Base-by-base conservation (phyloP, 2,113 vertebrate species). In the Mugil cephalus region DNA sequence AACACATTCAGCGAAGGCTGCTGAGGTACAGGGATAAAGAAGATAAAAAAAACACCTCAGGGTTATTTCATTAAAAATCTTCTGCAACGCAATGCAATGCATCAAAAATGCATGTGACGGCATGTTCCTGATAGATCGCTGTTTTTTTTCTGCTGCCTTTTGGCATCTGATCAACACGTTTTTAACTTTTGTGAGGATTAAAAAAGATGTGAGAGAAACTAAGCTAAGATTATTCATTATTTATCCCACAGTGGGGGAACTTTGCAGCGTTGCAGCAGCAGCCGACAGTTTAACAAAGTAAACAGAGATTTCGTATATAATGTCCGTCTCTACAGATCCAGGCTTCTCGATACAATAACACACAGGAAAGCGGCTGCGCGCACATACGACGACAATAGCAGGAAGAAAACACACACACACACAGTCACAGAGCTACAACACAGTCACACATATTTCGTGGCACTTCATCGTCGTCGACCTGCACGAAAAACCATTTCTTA, bases 321-420 rank as follows among this genome's bases (percentile, higher is more conserved):
- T 3, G 5, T 30, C 17, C 65, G 60, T 13, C 6, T 47, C 17
- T 18, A 30, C 24, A 30, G 2, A 3, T 30, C 24, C 24, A 30
- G 24, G 24, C 24, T 30, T 30, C 24, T 14, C 62, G 63, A 80
- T 61, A 36, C 66, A 70, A 7, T 69, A 18, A 60, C 64, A 81
- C 40, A 82, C 79, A 65, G 45, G 61, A 77, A 74, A 74, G 1
- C 15, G 55, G 61, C 38, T 15, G 42, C 82, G 75, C 58, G 5
- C 56, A 79, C 59, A 62, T 69, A 73, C 75, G 67, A 52, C 24
- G 39, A 90, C 85, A 91, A 79, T 86, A 68, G 83, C 84, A 87
- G 86, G 88, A 89, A 89, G 76, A 87, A 80, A 84, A 77, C 75
- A 19, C n/a, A 68, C 70, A 74, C 18, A 68, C 45, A 74, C 46